Conservation (phyloP, 2,888 invertebrate genomes). For the Tetragnatha montana region DNA sequence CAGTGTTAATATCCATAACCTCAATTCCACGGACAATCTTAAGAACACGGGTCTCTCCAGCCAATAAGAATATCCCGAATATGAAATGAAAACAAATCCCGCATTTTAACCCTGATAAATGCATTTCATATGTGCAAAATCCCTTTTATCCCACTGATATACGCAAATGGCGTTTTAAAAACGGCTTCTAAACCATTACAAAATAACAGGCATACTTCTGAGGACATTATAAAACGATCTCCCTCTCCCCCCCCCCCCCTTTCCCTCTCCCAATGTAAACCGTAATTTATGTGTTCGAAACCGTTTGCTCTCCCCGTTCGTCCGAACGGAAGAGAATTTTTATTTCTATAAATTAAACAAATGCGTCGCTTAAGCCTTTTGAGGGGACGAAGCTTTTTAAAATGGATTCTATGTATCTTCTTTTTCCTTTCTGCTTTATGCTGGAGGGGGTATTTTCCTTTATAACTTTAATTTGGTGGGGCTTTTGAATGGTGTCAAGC, state of each 20-base stretch:
- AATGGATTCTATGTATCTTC: too few species aligned
- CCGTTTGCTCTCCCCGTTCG: not conserved
- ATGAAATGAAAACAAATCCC: not conserved
- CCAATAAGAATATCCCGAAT: not conserved
- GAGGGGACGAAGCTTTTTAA: constrained; percentile 10
- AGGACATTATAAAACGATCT: constrained; percentile 18
- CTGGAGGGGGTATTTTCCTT: not conserved
- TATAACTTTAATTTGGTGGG: constrained; percentile 11
- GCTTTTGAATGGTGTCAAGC: constrained; percentile 24
- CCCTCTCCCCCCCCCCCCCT: not conserved
- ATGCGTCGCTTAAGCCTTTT: constrained; percentile 36
- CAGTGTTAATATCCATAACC: not conserved
- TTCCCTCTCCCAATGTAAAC: not conserved
- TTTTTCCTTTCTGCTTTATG: not conserved
- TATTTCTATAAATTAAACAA: constrained; percentile 36
- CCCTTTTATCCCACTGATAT: not conserved
- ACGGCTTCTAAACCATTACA: constrained; percentile 9
- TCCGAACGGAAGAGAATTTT: constrained; percentile 1
- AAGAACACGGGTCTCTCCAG: not conserved
- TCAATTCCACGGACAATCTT: not conserved
- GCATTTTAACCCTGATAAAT: constrained; percentile 15
- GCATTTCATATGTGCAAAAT: constrained; percentile 32
- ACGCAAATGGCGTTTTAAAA: constrained; percentile 23
- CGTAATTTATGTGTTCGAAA: constrained; percentile 11
- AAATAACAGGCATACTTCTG: constrained; percentile 5